A percentile compares a stretch with the other conserved stretches of the same genome.
Evolutionary conservation across 2,113 vertebrate species (phyloP).

Genomic region (Murina feae): DNA sequence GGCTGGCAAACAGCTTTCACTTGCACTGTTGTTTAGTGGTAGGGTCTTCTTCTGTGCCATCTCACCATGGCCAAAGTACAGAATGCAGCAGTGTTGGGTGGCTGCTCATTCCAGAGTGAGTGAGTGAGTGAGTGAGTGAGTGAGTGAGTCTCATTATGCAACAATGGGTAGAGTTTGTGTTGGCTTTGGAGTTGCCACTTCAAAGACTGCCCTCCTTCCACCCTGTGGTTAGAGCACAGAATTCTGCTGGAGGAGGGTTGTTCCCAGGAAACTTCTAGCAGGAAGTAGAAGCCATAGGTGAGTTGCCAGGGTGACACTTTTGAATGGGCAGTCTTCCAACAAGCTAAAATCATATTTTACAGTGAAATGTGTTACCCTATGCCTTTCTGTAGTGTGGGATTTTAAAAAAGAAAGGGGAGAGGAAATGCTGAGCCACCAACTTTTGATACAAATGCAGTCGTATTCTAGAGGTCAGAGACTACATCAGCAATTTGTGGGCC

Average conservation of each 20-base stretch:
- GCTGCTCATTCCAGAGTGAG: not conserved
- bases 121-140: not conserved
- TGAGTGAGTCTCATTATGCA: not conserved
- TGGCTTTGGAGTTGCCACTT: not conserved
- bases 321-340: constrained; percentile 78
- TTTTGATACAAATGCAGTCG: constrained; percentile 64
- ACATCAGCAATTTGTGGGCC: constrained; percentile 75
- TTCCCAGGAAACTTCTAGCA: not conserved
- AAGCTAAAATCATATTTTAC: constrained; percentile 67
- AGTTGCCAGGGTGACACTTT: constrained; percentile 77
- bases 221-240: not conserved
- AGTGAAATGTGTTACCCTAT: constrained; percentile 31
- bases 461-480: constrained; percentile 53
- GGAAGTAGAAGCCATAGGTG: constrained; percentile 1
- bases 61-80: not conserved
- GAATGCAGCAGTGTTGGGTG: not conserved
- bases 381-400: constrained; percentile 37
- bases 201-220: not conserved
- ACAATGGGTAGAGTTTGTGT: not conserved
- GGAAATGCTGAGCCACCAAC: constrained; percentile 76
- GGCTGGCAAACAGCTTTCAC: not conserved
- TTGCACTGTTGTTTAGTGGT: not conserved
- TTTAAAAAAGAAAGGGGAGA: constrained; percentile 75
- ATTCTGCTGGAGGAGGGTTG: not conserved
- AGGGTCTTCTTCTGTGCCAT: not conserved